Base-by-base conservation (phyloP, 1,140 invertebrate genomes). In the Ylistrum balloti region DNA sequence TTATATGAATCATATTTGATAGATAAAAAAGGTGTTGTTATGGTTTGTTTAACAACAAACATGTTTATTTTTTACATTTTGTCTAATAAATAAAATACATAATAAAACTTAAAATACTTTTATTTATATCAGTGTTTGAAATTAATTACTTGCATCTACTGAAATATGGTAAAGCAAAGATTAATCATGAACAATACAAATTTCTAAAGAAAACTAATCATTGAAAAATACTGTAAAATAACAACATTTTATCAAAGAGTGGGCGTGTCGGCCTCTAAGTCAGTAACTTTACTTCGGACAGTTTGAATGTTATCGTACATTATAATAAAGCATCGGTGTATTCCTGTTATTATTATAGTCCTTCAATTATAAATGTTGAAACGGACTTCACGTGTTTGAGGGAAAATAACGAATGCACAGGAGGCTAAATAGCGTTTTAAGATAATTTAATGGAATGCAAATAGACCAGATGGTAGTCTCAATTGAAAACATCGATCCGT, bases 401-500 rank as follows among this genome's bases (percentile, higher is more conserved):
- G 17, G 56, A 74, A 74, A 74, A 74, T 5, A n/a, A 28, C 56
- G 22, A n/a, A 74, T 5, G n/a, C 56, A n/a, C 56, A 74, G 11
- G n/a, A 74, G 56, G 56, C 56, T 74, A 28, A 74, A 74, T 74
- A 74, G 56, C 56, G 56, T 74, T 74, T 74, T 74, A 74, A 74
- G 56, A 74, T 5, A 74, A 74, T 74, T 74, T 74, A 74, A 74
- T 74, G 56, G 56, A 74, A 74, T 74, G n/a, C 56, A 74, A 74
- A 74, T n/a, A 74, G 56, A n/a, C 56, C 56, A 74, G 56, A 74
- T 74, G 22, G 56, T 28, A 28, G 56, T n/a, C 13, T 28, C 56
- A 74, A 74, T 74, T 74, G 56, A 17, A 7, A 74, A n/a, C n/a
- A 74, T 74, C 28, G 56, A 74, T 74, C 56, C 17, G n/a, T 28